Percentiles rank a stretch among this genome's conserved stretches.
These are phyloP conservation scores for Dysidea cf. avara DNA, from an alignment of 37 sponge, comb jelly and placozoan genomes.

Conservation along the genomic window DNA sequence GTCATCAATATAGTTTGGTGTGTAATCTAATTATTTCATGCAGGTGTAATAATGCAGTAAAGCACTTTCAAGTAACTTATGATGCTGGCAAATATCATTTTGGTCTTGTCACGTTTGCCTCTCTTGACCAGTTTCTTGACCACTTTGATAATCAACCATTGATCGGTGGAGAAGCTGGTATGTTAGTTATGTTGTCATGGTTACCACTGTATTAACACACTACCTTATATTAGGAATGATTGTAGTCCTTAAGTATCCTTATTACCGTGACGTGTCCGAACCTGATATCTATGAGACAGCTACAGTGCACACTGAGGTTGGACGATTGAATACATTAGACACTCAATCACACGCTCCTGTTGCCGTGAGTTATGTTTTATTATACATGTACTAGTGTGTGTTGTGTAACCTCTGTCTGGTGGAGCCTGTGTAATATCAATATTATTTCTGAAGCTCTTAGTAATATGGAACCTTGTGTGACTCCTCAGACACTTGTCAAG, in stretches of 20 bases:
- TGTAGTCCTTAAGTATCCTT: slow-evolving; percentile 37
- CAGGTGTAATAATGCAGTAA: slow-evolving; percentile 75
- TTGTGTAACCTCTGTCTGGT: neutral
- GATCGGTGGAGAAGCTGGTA: slow-evolving; percentile 80
- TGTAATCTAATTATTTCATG: slow-evolving; percentile 2
- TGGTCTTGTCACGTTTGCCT: slow-evolving; percentile 72
- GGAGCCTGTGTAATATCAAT: neutral
- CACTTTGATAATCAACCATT: slow-evolving; percentile 89
- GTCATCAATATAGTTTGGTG: too few relatives aligned
- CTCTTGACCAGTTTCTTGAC: slow-evolving; percentile 57
- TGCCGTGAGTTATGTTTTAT: neutral
- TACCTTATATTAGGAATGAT: slow-evolving; percentile 30
- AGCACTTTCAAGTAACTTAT: slow-evolving; percentile 80
- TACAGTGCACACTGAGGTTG: neutral
- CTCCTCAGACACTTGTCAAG: too few relatives aligned
- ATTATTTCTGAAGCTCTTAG: too few relatives aligned
- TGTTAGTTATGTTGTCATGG: neutral
- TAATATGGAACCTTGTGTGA: too few relatives aligned
- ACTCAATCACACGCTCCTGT: neutral
- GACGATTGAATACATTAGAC: neutral
- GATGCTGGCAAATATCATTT: slow-evolving; percentile 75
- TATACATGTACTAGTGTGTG: neutral
- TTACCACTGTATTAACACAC: neutral
- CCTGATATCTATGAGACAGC: slow-evolving; percentile 46
- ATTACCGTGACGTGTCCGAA: slow-evolving; percentile 54